Percentiles rank a stretch among this genome's conserved stretches.
Conservation (phyloP, 2,888 invertebrate genomes). For the Andrena marginata region DNA sequence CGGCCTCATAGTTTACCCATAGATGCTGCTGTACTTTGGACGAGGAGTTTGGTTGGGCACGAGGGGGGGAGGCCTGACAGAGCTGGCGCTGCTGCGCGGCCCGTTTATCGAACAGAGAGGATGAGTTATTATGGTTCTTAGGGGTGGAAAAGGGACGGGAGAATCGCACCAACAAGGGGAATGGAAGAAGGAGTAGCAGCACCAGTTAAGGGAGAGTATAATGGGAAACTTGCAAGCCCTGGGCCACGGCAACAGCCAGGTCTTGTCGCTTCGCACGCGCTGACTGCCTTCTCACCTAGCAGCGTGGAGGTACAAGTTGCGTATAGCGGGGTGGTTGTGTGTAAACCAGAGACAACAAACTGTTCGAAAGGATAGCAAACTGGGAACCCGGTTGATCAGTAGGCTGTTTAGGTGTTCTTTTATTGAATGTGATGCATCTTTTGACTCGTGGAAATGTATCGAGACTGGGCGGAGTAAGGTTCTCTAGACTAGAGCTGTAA, state of each 20-base stretch:
- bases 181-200: conserved; percentile 41
- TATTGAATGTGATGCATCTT: background rate
- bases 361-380: conserved; percentile 12
- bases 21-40: conserved; percentile 41
- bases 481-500: no score
- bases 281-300: conserved; percentile 57
- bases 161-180: conserved; percentile 1
- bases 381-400: conserved; percentile 57
- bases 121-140: conserved; percentile 10
- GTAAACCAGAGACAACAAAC: conserved; percentile 26
- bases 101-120: conserved; percentile 1
- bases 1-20: conserved; percentile 70
- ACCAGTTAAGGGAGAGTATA: conserved; percentile 75
- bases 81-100: background rate
- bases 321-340: conserved; percentile 38
- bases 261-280: conserved; percentile 66
- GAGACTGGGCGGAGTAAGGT: no score
- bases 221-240: conserved; percentile 78
- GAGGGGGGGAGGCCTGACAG: background rate
- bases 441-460: background rate
- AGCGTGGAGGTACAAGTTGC: conserved; percentile 53
- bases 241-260: conserved; percentile 70
- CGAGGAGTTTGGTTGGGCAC: conserved; percentile 18
- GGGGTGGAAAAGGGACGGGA: background rate
- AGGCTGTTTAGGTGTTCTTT: conserved; percentile 22